Percentiles rank a stretch among this genome's conserved stretches.
Evolutionary conservation across 2,888 invertebrate species (phyloP).

Genomic region (Acholoe squamosa): DNA sequence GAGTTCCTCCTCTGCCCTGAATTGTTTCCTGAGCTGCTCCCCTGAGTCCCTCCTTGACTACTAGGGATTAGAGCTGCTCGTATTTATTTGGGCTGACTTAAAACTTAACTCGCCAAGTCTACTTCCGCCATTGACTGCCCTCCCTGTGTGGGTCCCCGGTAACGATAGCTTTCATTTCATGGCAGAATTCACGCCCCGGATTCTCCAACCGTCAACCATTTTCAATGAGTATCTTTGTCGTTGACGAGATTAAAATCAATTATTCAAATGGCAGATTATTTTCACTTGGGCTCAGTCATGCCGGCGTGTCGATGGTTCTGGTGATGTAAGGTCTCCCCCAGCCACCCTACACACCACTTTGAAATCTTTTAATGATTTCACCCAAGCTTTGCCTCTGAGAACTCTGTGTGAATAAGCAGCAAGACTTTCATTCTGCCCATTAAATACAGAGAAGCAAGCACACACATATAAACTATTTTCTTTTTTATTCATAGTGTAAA

Average conservation of each 20-base stretch:
- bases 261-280: constrained; percentile 41
- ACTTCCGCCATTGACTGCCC: background rate
- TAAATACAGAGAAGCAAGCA: background rate
- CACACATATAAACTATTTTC: background rate
- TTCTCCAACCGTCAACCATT: constrained; percentile 4
- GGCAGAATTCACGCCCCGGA: constrained; percentile 20
- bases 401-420: background rate
- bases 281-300: background rate
- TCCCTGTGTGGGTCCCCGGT: background rate
- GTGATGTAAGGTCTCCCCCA: background rate
- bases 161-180: constrained; percentile 32
- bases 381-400: background rate
- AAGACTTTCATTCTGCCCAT: background rate
- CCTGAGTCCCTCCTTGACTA: background rate
- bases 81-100: background rate
- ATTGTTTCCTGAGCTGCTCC: constrained; percentile 10
- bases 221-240: constrained; percentile 25
- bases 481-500: background rate
- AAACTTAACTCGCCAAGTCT: background rate
- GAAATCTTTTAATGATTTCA: background rate
- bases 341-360: background rate
- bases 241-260: constrained; percentile 33
- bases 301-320: background rate
- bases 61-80: constrained; percentile 19
- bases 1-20: background rate